Percentiles rank a stretch among this genome's conserved stretches.
Conservation (phyloP, 2,888 invertebrate species). For the Drosophila nr. fundita region DNA sequence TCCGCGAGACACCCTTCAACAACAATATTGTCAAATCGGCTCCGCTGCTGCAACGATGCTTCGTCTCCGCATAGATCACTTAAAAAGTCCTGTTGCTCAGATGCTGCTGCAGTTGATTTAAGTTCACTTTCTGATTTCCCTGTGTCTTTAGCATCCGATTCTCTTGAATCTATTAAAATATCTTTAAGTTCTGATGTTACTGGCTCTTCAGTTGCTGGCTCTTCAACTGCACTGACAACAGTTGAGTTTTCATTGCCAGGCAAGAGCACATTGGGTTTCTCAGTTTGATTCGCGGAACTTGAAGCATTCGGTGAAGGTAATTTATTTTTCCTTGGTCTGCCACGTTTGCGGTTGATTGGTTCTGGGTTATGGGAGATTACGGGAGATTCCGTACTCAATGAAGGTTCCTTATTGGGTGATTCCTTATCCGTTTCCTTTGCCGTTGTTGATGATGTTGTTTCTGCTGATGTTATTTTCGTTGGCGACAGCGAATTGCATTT, state of each 20-base stretch:
- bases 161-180: background rate
- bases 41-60: background rate
- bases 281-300: background rate
- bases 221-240: background rate
- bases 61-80: background rate
- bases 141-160: background rate
- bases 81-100: background rate
- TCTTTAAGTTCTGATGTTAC: background rate
- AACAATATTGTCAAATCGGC: background rate
- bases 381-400: background rate
- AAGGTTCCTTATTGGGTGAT: background rate
- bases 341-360: slow-evolving; percentile 26
- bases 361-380: background rate
- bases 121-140: background rate
- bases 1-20: background rate
- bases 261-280: background rate
- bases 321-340: slow-evolving; percentile 20
- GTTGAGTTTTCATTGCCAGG: slow-evolving; percentile 1
- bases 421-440: background rate
- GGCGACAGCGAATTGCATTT: background rate
- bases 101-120: background rate
- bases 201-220: background rate
- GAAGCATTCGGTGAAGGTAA: background rate
- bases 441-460: background rate
- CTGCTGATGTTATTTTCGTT: background rate